Evolutionary conservation across 2,113 vertebrate genomes (phyloP).

Genomic region (Callipepla californica): DNA sequence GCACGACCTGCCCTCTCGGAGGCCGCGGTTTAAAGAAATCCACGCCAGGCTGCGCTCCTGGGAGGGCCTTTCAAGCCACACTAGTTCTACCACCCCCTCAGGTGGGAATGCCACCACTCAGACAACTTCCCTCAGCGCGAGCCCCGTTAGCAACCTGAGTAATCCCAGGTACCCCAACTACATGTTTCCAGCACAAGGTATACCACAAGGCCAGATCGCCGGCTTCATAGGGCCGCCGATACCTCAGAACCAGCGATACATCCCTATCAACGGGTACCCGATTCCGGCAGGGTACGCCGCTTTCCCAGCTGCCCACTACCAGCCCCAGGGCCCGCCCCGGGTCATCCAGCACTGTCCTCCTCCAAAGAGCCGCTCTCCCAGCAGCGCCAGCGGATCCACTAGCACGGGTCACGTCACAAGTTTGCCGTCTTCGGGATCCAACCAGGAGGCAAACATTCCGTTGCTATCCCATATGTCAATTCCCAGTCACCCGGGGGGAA

Average conservation of each 20-base stretch:
- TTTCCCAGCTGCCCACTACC: constrained; percentile 92
- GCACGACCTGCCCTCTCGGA: constrained; percentile 92
- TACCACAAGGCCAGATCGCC: constrained; percentile 88
- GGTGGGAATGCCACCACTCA: constrained; percentile 98
- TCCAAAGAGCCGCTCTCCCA: constrained; percentile 96
- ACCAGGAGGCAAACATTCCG: constrained; percentile 96
- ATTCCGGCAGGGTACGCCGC: constrained; percentile 95
- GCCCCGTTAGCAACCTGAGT: constrained; percentile 96
- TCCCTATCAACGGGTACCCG: constrained; percentile 96
- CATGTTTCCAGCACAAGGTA: constrained; percentile 89
- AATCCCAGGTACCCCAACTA: constrained; percentile 93
- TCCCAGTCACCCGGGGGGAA: constrained; percentile 83
- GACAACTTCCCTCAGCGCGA: constrained; percentile 97
- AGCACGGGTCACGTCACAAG: constrained; percentile 98
- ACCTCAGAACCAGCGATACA: constrained; percentile 91
- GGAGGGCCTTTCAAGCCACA: constrained; percentile 95
- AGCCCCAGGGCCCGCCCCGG: constrained; percentile 82
- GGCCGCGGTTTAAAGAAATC: constrained; percentile 94
- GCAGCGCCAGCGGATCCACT: constrained; percentile 97
- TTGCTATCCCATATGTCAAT: constrained; percentile 92
- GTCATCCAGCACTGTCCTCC: constrained; percentile 95
- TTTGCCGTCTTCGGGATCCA: constrained; percentile 94
- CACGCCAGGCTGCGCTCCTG: constrained; percentile 92
- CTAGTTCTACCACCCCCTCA: constrained; percentile 95
- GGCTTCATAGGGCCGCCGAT: constrained; percentile 86